These are phyloP conservation scores for Drosophila nr. medialis DNA, from an alignment of 2,888 invertebrate species.

Conservation along the genomic window DNA sequence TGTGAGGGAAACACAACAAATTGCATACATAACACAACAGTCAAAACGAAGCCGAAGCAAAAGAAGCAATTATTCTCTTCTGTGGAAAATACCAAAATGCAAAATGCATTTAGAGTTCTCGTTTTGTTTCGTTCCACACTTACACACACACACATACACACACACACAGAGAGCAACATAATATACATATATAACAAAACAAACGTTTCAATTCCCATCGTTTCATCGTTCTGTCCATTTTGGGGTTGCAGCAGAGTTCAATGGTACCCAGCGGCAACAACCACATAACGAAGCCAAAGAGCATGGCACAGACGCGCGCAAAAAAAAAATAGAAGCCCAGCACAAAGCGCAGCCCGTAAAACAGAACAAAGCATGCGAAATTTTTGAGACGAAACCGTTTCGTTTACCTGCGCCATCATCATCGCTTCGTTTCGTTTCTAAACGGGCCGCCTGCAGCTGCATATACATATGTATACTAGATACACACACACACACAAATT, in stretches of 20 bases:
- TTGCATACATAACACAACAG: conserved; percentile 16
- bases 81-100: conserved; percentile 31
- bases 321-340: conserved; percentile 49
- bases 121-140: conserved; percentile 23
- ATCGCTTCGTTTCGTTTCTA: conserved; percentile 37
- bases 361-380: conserved; percentile 67
- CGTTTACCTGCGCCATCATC: conserved; percentile 51
- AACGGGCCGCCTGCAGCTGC: conserved; percentile 65
- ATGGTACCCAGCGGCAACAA: conserved; percentile 70
- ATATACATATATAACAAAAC: conserved; percentile 3
- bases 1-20: conserved; percentile 11
- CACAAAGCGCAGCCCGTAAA: conserved; percentile 57
- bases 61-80: background rate
- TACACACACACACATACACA: background rate
- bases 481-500: conserved; percentile 11
- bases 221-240: conserved; percentile 51
- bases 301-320: conserved; percentile 58
- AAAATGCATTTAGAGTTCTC: conserved; percentile 46
- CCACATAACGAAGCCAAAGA: conserved; percentile 62
- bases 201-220: conserved; percentile 62
- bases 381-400: conserved; percentile 53
- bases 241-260: conserved; percentile 74
- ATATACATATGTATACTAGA: conserved; percentile 21
- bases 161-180: conserved; percentile 7
- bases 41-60: conserved; percentile 21